phyloP scores from a whole-genome alignment of 2,113 vertebrate genomes.

The Dendropsophus ebraccatus region DNA sequence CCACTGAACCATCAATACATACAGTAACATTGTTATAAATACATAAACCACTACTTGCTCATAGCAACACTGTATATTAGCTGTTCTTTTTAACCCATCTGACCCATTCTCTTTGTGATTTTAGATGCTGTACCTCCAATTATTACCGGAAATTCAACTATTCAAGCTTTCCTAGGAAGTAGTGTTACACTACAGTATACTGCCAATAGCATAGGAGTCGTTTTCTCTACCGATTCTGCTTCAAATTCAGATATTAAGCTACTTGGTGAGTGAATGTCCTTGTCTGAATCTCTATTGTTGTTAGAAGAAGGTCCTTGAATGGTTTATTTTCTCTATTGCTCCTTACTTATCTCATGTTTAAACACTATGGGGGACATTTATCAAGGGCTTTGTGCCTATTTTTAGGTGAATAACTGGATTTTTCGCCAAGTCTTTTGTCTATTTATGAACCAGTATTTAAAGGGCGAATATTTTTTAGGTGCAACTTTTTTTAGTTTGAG shows the following conservation, averaged over 20 bases:
- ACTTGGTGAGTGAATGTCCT: not conserved
- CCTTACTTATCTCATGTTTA: too few species aligned
- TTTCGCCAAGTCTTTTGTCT: too few species aligned
- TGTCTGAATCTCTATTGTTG: not conserved
- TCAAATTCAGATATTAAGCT: slow-evolving; percentile 9
- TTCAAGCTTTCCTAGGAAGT: slow-evolving; percentile 48
- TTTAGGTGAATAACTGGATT: too few species aligned
- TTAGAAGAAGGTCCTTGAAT: not conserved
- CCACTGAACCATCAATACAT: not conserved
- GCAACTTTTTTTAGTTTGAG: too few species aligned
- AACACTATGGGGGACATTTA: too few species aligned
- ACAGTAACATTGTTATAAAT: not conserved
- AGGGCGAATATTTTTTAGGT: too few species aligned
- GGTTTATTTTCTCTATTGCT: not conserved
- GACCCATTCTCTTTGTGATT: slow-evolving; percentile 40
- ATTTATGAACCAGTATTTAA: too few species aligned
- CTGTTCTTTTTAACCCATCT: not conserved
- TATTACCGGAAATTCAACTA: not conserved
- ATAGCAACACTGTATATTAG: not conserved
- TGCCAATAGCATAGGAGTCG: slow-evolving; percentile 7
- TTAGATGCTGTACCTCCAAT: slow-evolving; percentile 61
- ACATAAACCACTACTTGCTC: too few species aligned
- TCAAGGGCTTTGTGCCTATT: too few species aligned
- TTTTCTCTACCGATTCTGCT: not conserved
- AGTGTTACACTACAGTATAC: not conserved